These are phyloP conservation scores for Murina feae DNA, from an alignment of 2,113 vertebrate genomes.

Conservation along the genomic window DNA sequence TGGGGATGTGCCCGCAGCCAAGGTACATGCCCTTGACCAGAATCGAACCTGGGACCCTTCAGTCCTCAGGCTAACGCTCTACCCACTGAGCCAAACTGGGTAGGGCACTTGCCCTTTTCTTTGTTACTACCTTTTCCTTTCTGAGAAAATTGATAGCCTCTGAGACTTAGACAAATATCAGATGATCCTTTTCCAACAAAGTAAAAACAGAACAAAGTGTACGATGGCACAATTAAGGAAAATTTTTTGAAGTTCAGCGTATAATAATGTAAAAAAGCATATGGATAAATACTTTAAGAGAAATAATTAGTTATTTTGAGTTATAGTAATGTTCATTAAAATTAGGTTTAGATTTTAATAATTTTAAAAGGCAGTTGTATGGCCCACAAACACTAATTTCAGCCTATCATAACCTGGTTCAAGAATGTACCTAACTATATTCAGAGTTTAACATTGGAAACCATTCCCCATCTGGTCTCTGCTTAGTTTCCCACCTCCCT, in stretches of 20 bases:
- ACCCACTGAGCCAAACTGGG: too few relatives aligned
- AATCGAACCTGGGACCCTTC: too few relatives aligned
- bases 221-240: background rate
- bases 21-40: too few relatives aligned
- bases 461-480: background rate
- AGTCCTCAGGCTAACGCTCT: too few relatives aligned
- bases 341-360: background rate
- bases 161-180: background rate
- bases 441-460: conserved; percentile 18
- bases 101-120: background rate
- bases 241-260: background rate
- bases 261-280: background rate
- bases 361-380: background rate
- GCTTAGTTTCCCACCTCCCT: background rate
- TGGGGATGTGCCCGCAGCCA: too few relatives aligned
- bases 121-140: background rate
- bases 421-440: background rate
- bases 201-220: background rate
- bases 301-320: background rate
- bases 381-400: background rate
- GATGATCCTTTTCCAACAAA: background rate
- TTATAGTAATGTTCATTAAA: background rate
- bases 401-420: background rate
- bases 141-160: background rate
- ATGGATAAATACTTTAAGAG: background rate